phyloP scores from a whole-genome alignment of 2,113 vertebrate species.

The Oplegnathus fasciatus region DNA sequence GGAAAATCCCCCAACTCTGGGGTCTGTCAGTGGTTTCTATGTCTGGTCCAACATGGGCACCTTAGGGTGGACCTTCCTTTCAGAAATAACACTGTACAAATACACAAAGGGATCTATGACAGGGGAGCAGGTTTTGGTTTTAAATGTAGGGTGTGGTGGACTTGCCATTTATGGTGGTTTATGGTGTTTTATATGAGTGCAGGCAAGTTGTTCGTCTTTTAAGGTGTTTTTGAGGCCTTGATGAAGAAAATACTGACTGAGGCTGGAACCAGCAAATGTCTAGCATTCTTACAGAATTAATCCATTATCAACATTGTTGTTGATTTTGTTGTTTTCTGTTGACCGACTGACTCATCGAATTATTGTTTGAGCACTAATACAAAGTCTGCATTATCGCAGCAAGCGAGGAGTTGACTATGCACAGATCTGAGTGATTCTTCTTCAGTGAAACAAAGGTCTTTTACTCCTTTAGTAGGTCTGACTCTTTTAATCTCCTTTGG shows the following conservation, averaged over 20 bases:
- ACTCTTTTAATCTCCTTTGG: not conserved
- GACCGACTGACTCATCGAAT: not conserved
- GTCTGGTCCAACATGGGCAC: slow-evolving; percentile 14
- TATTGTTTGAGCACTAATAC: not conserved
- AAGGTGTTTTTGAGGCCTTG: not conserved
- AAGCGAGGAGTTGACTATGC: too few species aligned
- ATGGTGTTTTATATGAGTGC: not conserved
- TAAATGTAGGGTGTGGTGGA: not conserved
- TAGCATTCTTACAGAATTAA: not conserved
- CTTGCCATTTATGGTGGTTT: not conserved
- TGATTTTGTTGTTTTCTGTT: not conserved
- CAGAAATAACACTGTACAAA: slow-evolving; percentile 10
- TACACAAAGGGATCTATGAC: not conserved
- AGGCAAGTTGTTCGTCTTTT: not conserved
- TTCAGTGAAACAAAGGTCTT: not conserved
- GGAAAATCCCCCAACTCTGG: not conserved
- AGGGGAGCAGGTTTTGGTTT: not conserved
- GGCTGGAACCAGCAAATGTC: not conserved
- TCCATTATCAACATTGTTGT: not conserved
- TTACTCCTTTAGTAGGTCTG: not conserved
- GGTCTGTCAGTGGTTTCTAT: not conserved
- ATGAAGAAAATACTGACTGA: not conserved
- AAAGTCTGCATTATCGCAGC: not conserved
- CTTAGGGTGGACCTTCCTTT: not conserved
- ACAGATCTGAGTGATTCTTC: not conserved